Conservation (phyloP, 2,888 invertebrate genomes). For the Liopterus haemorrhoidalis region DNA sequence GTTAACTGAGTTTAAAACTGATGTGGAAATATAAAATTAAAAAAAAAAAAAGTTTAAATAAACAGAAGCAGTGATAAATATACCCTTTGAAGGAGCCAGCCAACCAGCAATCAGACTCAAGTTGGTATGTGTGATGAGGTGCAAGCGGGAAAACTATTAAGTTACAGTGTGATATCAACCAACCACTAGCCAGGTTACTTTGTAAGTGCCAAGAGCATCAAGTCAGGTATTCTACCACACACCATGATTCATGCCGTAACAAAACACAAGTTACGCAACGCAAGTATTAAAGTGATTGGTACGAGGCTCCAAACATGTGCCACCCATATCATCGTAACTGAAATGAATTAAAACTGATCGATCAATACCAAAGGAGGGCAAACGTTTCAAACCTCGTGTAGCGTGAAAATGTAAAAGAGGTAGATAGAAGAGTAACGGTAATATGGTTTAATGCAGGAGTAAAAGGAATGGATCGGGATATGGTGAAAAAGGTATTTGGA, state of each 20-base stretch:
- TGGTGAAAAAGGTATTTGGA: constrained; percentile 33
- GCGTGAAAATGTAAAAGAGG: constrained; percentile 1
- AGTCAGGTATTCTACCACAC: constrained; percentile 17
- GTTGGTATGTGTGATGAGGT: constrained; percentile 23
- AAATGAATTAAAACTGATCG: background rate
- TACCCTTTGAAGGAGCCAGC: constrained; percentile 26
- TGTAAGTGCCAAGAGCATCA: too few species aligned
- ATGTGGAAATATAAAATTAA: constrained; percentile 9
- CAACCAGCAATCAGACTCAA: constrained; percentile 30
- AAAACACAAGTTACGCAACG: constrained; percentile 12
- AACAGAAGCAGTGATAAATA: constrained; percentile 22
- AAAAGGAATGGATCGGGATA: constrained; percentile 22
- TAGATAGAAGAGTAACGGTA: constrained; percentile 1
- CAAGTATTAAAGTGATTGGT: constrained; percentile 6
- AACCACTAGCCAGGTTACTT: background rate
- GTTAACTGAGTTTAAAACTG: constrained; percentile 1
- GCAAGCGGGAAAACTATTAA: constrained; percentile 19
- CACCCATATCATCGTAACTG: background rate
- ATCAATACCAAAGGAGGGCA: background rate
- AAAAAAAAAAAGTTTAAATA: too few species aligned
- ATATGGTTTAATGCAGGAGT: too few species aligned
- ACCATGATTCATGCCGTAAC: constrained; percentile 22
- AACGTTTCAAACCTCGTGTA: constrained; percentile 15
- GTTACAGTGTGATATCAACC: background rate
- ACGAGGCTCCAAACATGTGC: constrained; percentile 12